Evolutionary conservation across 2,888 invertebrate genomes (phyloP).

Genomic region (Microchrysa polita): DNA sequence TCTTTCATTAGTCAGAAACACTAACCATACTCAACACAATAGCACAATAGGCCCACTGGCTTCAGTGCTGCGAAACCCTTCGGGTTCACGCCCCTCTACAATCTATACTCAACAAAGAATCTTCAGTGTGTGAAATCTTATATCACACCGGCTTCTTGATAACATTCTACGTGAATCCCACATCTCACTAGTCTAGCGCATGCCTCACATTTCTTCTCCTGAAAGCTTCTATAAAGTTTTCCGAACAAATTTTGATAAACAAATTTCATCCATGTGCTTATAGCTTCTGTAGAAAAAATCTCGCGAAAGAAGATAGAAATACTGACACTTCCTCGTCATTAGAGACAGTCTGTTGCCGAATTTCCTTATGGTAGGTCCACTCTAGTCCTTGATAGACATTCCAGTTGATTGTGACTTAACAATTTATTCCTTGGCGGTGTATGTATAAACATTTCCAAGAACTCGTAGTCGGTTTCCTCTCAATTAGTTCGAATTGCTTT

Average conservation of each 20-base stretch:
- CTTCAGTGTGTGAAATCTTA: no score
- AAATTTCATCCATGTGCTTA: slow-evolving; percentile 3
- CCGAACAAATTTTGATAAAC: background rate
- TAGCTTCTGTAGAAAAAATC: background rate
- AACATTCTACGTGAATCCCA: slow-evolving; percentile 14
- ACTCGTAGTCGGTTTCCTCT: background rate
- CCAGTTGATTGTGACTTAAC: no score
- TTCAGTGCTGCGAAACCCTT: no score
- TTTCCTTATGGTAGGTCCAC: background rate
- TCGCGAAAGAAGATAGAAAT: background rate
- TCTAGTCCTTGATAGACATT: background rate
- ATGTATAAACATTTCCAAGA: background rate
- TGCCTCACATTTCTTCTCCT: slow-evolving; percentile 1
- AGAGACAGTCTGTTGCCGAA: slow-evolving; percentile 17
- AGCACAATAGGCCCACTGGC: no score
- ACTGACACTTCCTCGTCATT: background rate
- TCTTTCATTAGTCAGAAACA: no score
- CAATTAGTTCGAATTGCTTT: slow-evolving; percentile 13
- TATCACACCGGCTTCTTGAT: no score
- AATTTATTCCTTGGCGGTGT: background rate
- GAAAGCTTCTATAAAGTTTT: slow-evolving; percentile 25
- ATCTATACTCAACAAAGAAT: no score
- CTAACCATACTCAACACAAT: no score
- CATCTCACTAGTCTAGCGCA: slow-evolving; percentile 7
- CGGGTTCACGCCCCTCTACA: no score